A percentile compares a stretch with the other conserved stretches of the same genome.
These are phyloP conservation scores for Drosophila lacicola DNA, from an alignment of 2,888 invertebrate species.

Conservation along the genomic window DNA sequence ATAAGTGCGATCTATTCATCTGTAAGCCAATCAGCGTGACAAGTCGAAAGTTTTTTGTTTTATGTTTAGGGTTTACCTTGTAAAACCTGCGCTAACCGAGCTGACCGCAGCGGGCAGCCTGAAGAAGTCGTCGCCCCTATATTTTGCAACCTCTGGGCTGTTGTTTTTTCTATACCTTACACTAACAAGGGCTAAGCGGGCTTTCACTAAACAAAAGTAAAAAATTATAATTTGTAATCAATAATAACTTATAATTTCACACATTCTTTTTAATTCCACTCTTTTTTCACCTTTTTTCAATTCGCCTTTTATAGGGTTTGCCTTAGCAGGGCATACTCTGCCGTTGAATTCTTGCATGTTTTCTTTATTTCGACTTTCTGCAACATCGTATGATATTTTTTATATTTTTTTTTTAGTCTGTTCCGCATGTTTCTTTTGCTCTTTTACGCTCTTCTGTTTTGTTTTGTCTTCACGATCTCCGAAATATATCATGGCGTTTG, in stretches of 20 bases:
- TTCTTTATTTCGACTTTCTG: conserved; percentile 54
- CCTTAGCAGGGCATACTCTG: conserved; percentile 2
- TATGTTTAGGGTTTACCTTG: conserved; percentile 26
- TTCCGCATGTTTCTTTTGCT: conserved; percentile 56
- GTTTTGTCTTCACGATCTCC: conserved; percentile 42
- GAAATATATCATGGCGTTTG: conserved; percentile 43
- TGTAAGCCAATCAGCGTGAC: conserved; percentile 24
- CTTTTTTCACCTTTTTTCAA: not conserved
- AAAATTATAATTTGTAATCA: too few relatives aligned
- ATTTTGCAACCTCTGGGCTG: conserved; percentile 28
- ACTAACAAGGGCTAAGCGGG: not conserved
- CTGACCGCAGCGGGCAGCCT: conserved; percentile 13
- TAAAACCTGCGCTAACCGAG: conserved; percentile 16
- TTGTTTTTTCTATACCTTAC: conserved; percentile 5
- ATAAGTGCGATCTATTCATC: conserved; percentile 14
- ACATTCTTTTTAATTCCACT: not conserved
- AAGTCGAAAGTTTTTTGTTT: conserved; percentile 10
- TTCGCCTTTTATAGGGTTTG: conserved; percentile 14
- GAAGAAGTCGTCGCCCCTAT: conserved; percentile 47
- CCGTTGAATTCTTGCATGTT: conserved; percentile 25
- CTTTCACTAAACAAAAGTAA: not conserved
- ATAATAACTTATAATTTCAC: not conserved
- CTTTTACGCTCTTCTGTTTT: conserved; percentile 44
- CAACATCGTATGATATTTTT: conserved; percentile 76
- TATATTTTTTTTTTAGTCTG: conserved; percentile 36